Evolutionary conservation across 2,113 vertebrate species (phyloP).

Genomic region (Nothoprocta pentlandii): DNA sequence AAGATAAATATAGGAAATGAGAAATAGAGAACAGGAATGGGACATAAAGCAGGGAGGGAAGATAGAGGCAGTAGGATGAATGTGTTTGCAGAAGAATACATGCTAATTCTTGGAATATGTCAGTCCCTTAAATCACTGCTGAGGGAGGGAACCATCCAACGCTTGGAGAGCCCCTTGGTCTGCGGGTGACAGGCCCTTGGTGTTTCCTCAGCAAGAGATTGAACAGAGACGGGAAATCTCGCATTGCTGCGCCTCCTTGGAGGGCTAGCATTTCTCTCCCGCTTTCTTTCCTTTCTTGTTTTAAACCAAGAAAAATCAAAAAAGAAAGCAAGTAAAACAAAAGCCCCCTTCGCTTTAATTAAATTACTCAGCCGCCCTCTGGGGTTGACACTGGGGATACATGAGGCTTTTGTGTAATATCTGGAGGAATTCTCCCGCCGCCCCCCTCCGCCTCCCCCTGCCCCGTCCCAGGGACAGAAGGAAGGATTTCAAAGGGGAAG

Average conservation of each 20-base stretch:
- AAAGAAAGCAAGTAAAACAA: slow-evolving; percentile 75
- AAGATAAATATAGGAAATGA: neutral
- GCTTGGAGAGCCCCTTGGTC: neutral
- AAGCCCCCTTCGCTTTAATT: slow-evolving; percentile 79
- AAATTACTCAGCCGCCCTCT: slow-evolving; percentile 81
- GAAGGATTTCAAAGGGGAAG: slow-evolving; percentile 81
- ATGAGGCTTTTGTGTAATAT: slow-evolving; percentile 81
- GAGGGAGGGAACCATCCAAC: neutral
- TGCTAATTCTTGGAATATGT: slow-evolving; percentile 16
- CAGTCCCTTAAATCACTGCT: neutral
- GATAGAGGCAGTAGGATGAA: neutral
- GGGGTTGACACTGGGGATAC: slow-evolving; percentile 78
- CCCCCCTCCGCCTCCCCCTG: slow-evolving; percentile 45
- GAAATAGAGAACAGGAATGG: neutral
- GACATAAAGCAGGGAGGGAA: neutral
- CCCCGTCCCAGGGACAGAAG: slow-evolving; percentile 71
- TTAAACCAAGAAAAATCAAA: slow-evolving; percentile 63
- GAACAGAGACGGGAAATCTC: slow-evolving; percentile 14
- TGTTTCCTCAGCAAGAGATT: slow-evolving; percentile 37
- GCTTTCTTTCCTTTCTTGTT: slow-evolving; percentile 72
- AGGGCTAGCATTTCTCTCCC: slow-evolving; percentile 60
- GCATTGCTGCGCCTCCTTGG: slow-evolving; percentile 27
- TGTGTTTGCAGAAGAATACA: slow-evolving; percentile 33
- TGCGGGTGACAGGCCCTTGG: neutral
- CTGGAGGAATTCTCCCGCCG: slow-evolving; percentile 71